Evolutionary conservation across 2,888 invertebrate species (phyloP).

Genomic region (Schizotus pectinicornis): DNA sequence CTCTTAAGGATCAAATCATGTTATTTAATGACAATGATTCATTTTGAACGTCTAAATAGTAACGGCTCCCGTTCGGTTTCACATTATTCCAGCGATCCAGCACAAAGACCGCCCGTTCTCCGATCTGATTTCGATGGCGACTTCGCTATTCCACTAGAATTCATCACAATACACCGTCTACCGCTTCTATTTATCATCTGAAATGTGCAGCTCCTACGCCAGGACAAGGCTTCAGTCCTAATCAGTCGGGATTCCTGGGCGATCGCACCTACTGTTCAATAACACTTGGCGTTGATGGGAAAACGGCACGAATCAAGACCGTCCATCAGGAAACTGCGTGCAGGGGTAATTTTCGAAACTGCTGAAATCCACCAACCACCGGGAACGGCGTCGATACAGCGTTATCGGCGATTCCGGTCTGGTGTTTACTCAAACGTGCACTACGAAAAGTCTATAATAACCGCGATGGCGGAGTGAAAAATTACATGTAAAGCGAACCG

Average conservation of each 20-base stretch:
- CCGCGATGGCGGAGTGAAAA: constrained; percentile 25
- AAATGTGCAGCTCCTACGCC: constrained; percentile 23
- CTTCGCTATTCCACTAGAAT: constrained; percentile 26
- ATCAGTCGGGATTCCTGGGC: constrained; percentile 4
- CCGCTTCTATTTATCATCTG: constrained; percentile 36
- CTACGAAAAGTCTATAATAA: constrained; percentile 4
- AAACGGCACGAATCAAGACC: too few species aligned
- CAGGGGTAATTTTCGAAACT: too few species aligned
- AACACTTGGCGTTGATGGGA: too few species aligned
- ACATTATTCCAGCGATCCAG: constrained; percentile 24
- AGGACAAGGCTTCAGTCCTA: constrained; percentile 15
- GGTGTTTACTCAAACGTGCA: constrained; percentile 21
- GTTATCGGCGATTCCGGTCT: constrained; percentile 34
- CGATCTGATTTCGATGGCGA: constrained; percentile 15
- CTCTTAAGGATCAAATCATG: constrained; percentile 32
- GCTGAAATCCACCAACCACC: constrained; percentile 8
- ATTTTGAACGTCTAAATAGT: constrained; percentile 35
- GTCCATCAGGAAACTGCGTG: too few species aligned
- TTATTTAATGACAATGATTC: constrained; percentile 39
- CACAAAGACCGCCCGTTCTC: constrained; percentile 10
- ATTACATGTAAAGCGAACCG: constrained; percentile 34
- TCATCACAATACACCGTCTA: constrained; percentile 32
- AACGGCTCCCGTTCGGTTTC: constrained; percentile 25
- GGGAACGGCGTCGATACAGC: constrained; percentile 29
- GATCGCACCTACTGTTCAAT: constrained; percentile 5